Evolutionary conservation across 2,113 vertebrate genomes (phyloP).

Genomic region (Elephantulus edwardii): DNA sequence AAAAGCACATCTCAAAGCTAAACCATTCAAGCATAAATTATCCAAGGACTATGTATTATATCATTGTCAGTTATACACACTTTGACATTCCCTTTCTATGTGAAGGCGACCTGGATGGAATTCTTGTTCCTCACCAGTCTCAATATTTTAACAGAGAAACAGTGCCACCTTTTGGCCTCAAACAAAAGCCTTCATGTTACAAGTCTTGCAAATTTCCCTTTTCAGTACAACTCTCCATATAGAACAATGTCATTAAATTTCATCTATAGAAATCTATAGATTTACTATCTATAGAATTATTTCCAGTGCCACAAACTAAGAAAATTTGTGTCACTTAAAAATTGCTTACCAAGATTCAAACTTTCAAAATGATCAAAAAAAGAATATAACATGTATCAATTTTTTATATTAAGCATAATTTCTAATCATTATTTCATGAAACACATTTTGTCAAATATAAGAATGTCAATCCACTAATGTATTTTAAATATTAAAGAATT

Average conservation of each 20-base stretch:
- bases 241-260: neutral
- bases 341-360: neutral
- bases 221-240: neutral
- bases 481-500: neutral
- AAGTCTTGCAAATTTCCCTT: neutral
- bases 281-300: neutral
- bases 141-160: constrained; percentile 81
- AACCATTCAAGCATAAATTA: constrained; percentile 63
- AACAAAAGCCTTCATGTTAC: constrained; percentile 56
- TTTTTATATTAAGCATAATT: neutral
- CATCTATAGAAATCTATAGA: too few species aligned
- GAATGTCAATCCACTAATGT: neutral
- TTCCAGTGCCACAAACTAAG: neutral
- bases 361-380: constrained; percentile 54
- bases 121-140: constrained; percentile 24
- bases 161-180: constrained; percentile 85
- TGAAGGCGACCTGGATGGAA: constrained; percentile 55
- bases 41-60: constrained; percentile 58
- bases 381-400: neutral
- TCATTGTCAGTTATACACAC: constrained; percentile 68
- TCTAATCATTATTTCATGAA: neutral
- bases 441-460: neutral
- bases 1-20: constrained; percentile 71
- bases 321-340: neutral
- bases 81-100: constrained; percentile 73